Evolutionary conservation across 2,888 invertebrate species (phyloP).

Genomic region (Pristionchus exspectatus): DNA sequence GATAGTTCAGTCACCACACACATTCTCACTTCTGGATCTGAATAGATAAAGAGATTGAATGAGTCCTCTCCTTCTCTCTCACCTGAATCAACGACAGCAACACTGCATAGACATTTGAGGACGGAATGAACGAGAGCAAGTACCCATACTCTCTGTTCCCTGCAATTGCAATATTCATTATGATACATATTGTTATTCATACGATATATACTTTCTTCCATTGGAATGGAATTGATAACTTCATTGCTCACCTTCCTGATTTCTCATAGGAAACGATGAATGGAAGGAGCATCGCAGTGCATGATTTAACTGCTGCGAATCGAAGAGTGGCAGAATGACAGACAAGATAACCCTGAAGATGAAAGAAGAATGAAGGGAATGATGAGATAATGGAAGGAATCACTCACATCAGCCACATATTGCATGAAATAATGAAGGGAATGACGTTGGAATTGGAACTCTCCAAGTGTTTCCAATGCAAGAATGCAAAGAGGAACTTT

Average conservation of each 20-base stretch:
- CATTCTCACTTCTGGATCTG: conserved; percentile 92
- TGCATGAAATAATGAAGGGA: conserved; percentile 76
- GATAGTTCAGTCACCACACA: conserved; percentile 84
- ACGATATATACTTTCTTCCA: too few relatives aligned
- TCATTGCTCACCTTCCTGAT: conserved; percentile 56
- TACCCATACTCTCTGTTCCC: conserved; percentile 79
- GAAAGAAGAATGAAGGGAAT: not conserved
- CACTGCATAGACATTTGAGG: conserved; percentile 90
- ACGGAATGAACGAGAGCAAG: conserved; percentile 93
- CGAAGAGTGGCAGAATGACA: conserved; percentile 93
- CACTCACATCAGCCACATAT: conserved; percentile 74
- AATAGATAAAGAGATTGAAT: not conserved
- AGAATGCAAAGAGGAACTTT: conserved; percentile 91
- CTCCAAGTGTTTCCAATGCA: conserved; percentile 93
- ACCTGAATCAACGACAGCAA: conserved; percentile 93
- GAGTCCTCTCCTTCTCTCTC: not conserved
- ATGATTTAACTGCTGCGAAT: conserved; percentile 94
- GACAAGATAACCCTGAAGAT: conserved; percentile 82
- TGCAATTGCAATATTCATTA: conserved; percentile 4
- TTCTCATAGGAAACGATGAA: conserved; percentile 83
- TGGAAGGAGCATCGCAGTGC: conserved; percentile 90
- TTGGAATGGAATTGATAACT: too few relatives aligned
- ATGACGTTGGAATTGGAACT: conserved; percentile 84
- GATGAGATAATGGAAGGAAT: too few relatives aligned
- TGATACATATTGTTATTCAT: too few relatives aligned